These are phyloP conservation scores for Apodemia hepburni DNA, from an alignment of 2,888 invertebrate species.

Conservation along the genomic window DNA sequence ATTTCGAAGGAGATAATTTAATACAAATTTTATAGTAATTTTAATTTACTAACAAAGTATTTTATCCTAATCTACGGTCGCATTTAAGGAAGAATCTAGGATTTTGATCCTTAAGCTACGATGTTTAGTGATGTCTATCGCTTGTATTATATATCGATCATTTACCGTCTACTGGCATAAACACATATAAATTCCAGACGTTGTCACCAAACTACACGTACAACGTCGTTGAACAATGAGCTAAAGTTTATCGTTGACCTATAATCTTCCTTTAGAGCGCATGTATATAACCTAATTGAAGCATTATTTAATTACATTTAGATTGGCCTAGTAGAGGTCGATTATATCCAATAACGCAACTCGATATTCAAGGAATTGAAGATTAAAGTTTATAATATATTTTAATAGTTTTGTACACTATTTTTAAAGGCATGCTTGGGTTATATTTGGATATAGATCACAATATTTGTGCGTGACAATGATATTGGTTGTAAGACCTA, in stretches of 20 bases:
- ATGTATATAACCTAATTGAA: slow-evolving; percentile 50
- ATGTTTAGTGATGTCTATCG: too few species aligned
- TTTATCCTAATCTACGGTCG: slow-evolving; percentile 40
- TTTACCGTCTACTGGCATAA: too few species aligned
- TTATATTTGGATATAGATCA: slow-evolving; percentile 44
- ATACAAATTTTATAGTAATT: slow-evolving; percentile 42
- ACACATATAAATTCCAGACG: too few species aligned
- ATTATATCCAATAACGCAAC: slow-evolving; percentile 35
- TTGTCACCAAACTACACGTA: too few species aligned
- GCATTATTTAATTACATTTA: slow-evolving; percentile 49
- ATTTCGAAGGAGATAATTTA: slow-evolving; percentile 58
- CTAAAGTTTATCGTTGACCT: too few species aligned
- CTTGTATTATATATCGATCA: too few species aligned
- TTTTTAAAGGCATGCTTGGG: slow-evolving; percentile 48
- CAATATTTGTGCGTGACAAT: slow-evolving; percentile 59
- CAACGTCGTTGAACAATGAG: too few species aligned
- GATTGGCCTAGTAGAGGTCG: slow-evolving; percentile 44
- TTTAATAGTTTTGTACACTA: slow-evolving; percentile 37
- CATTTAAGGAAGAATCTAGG: background rate
- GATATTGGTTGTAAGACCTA: slow-evolving; percentile 20
- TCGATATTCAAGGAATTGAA: slow-evolving; percentile 43
- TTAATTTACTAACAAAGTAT: slow-evolving; percentile 43
- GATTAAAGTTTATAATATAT: slow-evolving; percentile 27
- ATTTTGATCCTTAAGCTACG: too few species aligned
- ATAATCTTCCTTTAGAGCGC: background rate